phyloP scores from a whole-genome alignment of 2,888 invertebrate genomes.

The Ophion obscuratus region DNA sequence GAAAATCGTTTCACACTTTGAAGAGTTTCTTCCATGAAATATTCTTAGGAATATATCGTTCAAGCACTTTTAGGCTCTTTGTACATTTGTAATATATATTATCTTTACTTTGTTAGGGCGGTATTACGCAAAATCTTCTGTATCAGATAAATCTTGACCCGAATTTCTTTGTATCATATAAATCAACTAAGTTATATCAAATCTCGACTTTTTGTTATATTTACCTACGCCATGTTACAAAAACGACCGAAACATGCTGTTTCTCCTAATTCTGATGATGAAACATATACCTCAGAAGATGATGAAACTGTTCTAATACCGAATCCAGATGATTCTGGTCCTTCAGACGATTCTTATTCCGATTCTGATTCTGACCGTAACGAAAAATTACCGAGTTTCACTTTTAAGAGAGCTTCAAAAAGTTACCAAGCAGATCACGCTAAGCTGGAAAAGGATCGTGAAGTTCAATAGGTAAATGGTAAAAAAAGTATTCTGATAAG shows the following conservation, averaged over 20 bases:
- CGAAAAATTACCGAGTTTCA: too few species aligned
- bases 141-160: neutral
- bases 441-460: conserved; percentile 40
- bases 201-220: conserved; percentile 2
- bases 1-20: too few species aligned
- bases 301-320: conserved; percentile 46
- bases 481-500: conserved; percentile 43
- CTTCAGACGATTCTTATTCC: conserved; percentile 58
- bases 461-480: conserved; percentile 58
- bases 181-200: neutral
- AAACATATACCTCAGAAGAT: conserved; percentile 42
- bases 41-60: conserved; percentile 1
- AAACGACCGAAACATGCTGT: conserved; percentile 48
- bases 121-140: conserved; percentile 4
- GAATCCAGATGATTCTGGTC: conserved; percentile 61
- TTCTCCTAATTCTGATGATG: conserved; percentile 41
- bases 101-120: neutral
- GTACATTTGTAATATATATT: neutral
- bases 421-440: neutral
- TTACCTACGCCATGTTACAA: conserved; percentile 35
- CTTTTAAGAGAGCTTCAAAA: conserved; percentile 21
- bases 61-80: neutral
- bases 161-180: neutral
- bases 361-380: conserved; percentile 35
- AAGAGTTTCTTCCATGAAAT: conserved; percentile 1